These are phyloP conservation scores for Eurytoma californica DNA, from an alignment of 2,888 invertebrate species.

Conservation along the genomic window DNA sequence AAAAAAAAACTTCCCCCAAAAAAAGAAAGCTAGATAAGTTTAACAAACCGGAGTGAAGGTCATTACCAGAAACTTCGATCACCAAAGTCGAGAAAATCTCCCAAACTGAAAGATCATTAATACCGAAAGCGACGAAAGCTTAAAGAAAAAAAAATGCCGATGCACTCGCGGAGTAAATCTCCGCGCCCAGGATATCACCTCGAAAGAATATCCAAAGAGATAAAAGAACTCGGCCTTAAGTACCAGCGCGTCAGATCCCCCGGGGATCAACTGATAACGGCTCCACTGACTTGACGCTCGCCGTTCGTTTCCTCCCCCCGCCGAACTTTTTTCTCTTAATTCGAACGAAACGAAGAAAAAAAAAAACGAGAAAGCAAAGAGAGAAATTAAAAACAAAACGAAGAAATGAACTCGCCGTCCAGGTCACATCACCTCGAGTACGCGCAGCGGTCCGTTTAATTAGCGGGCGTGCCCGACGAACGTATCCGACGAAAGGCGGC, in stretches of 20 bases:
- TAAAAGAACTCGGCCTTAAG: too few relatives aligned
- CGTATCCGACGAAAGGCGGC: conserved; percentile 61
- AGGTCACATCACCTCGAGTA: neutral
- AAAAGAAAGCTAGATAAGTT: neutral
- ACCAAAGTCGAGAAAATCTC: neutral
- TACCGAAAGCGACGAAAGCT: neutral
- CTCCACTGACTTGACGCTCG: too few relatives aligned
- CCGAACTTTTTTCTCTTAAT: too few relatives aligned
- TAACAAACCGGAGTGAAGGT: neutral
- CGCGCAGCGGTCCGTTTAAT: conserved; percentile 64
- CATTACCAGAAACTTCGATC: neutral
- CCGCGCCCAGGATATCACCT: too few relatives aligned
- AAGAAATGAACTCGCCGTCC: too few relatives aligned
- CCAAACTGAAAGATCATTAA: neutral
- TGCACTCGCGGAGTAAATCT: neutral
- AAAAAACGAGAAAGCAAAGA: neutral
- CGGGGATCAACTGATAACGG: too few relatives aligned
- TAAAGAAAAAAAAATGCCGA: neutral
- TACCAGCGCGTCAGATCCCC: too few relatives aligned
- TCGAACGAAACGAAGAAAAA: neutral
- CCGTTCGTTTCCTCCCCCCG: too few relatives aligned
- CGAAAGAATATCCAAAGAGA: too few relatives aligned
- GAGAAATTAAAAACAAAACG: too few relatives aligned
- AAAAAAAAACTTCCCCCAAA: too few relatives aligned
- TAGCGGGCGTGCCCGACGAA: conserved; percentile 66